A percentile compares a stretch with the other conserved stretches of the same genome.
These are phyloP conservation scores for Arctia plantaginis DNA, from an alignment of 2,888 invertebrate species.

Conservation along the genomic window DNA sequence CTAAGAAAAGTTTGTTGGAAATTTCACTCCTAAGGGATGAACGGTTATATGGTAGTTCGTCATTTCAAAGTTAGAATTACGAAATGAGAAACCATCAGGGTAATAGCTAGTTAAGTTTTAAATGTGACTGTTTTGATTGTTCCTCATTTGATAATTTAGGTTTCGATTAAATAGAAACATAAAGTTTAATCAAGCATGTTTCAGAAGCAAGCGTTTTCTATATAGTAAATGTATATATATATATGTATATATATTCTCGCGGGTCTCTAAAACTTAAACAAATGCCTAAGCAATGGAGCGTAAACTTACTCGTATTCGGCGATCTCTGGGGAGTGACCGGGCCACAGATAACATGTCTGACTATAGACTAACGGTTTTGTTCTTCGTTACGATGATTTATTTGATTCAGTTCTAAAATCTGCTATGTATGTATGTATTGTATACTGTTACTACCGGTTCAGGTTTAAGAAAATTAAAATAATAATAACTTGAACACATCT, in stretches of 20 bases:
- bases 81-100: not conserved
- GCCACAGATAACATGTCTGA: not conserved
- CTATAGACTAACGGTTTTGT: not conserved
- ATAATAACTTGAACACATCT: no score
- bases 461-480: no score
- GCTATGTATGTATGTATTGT: not conserved
- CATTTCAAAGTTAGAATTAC: not conserved
- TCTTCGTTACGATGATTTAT: not conserved
- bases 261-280: not conserved
- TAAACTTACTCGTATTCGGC: not conserved
- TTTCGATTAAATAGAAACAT: not conserved
- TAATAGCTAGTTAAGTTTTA: not conserved
- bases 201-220: not conserved
- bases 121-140: not conserved
- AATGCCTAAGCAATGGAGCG: not conserved
- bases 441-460: no score
- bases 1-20: no score
- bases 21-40: no score
- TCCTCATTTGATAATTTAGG: not conserved
- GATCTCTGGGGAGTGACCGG: not conserved
- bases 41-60: not conserved
- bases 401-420: not conserved
- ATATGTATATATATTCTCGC: not conserved
- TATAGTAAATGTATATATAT: no score
- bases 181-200: not conserved